A percentile compares a stretch with the other conserved stretches of the same genome.
These are phyloP conservation scores for Tromatobia lineatoria DNA, from an alignment of 2,888 invertebrate genomes.

Conservation along the genomic window DNA sequence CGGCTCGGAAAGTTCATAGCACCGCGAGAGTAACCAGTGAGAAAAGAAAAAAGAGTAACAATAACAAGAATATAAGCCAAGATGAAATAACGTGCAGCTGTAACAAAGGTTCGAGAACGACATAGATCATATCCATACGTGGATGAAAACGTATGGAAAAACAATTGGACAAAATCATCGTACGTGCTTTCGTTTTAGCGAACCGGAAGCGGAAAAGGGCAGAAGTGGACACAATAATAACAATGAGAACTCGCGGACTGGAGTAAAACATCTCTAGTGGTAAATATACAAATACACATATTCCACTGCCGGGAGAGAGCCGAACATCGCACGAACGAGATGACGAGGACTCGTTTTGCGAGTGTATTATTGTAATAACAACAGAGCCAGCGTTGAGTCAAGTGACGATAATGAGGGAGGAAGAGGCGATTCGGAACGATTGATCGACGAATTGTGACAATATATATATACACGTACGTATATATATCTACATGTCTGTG, in stretches of 20 bases:
- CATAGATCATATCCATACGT: not conserved
- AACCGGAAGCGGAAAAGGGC: conserved; percentile 42
- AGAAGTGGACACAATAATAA: conserved; percentile 14
- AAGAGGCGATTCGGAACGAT: conserved; percentile 44
- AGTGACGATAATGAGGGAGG: conserved; percentile 43
- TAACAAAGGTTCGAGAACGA: not conserved
- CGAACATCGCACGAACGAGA: conserved; percentile 11
- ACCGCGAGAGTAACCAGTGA: conserved; percentile 34
- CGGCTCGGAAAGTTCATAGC: conserved; percentile 45
- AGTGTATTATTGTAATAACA: conserved; percentile 25
- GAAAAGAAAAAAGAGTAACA: not conserved
- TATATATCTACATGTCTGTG: too few species aligned
- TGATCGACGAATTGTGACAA: conserved; percentile 25
- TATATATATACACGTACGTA: not conserved
- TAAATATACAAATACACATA: not conserved
- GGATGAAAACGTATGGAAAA: not conserved
- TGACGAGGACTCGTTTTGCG: conserved; percentile 45
- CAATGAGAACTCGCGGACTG: conserved; percentile 37
- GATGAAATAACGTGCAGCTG: not conserved
- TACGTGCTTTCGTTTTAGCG: conserved; percentile 22
- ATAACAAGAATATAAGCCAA: not conserved
- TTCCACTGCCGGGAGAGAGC: conserved; percentile 3
- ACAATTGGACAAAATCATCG: not conserved
- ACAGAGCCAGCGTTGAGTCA: conserved; percentile 17
- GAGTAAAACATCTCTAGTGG: conserved; percentile 8